A percentile compares a stretch with the other conserved stretches of the same genome.
phyloP scores from a whole-genome alignment of 2,888 invertebrate genomes.

The Flexamia atlantica region DNA sequence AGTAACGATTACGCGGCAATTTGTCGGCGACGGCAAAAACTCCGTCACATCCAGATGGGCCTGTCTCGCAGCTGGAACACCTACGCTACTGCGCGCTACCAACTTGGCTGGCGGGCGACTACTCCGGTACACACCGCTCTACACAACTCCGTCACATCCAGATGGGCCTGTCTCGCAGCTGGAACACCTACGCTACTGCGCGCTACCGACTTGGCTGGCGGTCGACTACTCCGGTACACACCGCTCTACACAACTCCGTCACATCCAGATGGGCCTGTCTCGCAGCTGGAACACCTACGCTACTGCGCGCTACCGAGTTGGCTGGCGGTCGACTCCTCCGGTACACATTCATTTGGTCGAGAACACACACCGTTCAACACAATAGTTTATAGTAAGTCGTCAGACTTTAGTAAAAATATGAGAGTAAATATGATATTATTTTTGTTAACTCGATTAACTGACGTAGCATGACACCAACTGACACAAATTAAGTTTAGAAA shows the following conservation, averaged over 20 bases:
- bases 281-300: conserved; percentile 35
- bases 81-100: background rate
- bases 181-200: conserved; percentile 32
- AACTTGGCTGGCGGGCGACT: background rate
- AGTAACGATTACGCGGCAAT: conserved; percentile 55
- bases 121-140: too few relatives aligned
- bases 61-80: conserved; percentile 35
- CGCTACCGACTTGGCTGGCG: background rate
- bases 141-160: conserved; percentile 43
- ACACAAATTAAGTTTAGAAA: too few relatives aligned
- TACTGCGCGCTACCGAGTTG: background rate
- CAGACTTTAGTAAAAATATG: too few relatives aligned
- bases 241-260: too few relatives aligned
- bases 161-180: conserved; percentile 30
- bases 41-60: conserved; percentile 39
- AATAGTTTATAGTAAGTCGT: too few relatives aligned
- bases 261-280: conserved; percentile 39
- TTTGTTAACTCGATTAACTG: too few relatives aligned
- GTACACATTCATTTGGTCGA: too few relatives aligned
- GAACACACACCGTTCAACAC: too few relatives aligned
- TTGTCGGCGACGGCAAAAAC: conserved; percentile 43
- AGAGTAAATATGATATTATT: too few relatives aligned
- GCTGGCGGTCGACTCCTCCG: background rate
- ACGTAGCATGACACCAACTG: too few relatives aligned
- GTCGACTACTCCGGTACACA: background rate